A percentile compares a stretch with the other conserved stretches of the same genome.
phyloP scores from a whole-genome alignment of 2,888 invertebrate species.

The Polydrusus cervinus region DNA sequence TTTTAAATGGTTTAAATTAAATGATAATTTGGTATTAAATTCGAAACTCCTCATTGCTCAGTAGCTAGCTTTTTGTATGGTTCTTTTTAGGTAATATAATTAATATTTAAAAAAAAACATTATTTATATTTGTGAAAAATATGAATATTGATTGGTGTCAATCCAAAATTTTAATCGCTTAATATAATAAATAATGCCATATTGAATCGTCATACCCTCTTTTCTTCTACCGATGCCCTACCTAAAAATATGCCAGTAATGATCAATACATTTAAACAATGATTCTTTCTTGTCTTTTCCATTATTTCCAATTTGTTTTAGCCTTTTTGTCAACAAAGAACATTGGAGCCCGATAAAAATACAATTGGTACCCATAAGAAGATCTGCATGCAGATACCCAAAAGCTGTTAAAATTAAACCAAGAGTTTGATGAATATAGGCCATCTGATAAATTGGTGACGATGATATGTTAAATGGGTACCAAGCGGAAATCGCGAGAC shows the following conservation, averaged over 20 bases:
- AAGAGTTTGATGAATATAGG: neutral
- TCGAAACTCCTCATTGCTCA: too few species aligned
- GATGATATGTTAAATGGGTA: constrained; percentile 1
- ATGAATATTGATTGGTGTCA: too few species aligned
- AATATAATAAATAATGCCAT: too few species aligned
- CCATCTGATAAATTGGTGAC: neutral
- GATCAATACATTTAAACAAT: neutral
- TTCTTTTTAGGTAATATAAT: too few species aligned
- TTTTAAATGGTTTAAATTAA: too few species aligned
- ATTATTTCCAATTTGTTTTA: neutral
- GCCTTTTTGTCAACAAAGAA: neutral
- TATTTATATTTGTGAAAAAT: too few species aligned
- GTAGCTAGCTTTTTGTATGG: too few species aligned
- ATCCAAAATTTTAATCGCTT: too few species aligned
- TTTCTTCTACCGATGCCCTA: too few species aligned
- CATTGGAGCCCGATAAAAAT: neutral
- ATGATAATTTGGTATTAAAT: too few species aligned
- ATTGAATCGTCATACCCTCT: too few species aligned
- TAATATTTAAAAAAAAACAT: too few species aligned
- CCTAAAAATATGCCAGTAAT: neutral
- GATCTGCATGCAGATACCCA: neutral
- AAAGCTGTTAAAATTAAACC: neutral
- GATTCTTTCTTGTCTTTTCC: neutral
- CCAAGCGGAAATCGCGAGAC: neutral
- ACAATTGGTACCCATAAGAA: neutral